A percentile compares a stretch with the other conserved stretches of the same genome.
Conservation (phyloP, 2,888 invertebrate genomes). For the Clistopyga incitator region DNA sequence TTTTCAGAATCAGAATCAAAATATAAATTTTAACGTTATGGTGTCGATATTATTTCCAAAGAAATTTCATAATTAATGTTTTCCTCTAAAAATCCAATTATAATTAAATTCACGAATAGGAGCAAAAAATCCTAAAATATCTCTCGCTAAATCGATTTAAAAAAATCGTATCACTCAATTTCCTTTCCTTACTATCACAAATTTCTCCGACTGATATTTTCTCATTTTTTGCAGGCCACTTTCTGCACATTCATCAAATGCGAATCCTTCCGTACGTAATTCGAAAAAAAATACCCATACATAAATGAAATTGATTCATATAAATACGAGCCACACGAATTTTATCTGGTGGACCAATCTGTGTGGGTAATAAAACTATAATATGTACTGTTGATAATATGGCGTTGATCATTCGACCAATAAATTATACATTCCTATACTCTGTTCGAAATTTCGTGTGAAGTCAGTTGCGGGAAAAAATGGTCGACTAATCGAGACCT, state of each 20-base stretch:
- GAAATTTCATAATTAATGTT: no score
- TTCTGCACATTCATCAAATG: no score
- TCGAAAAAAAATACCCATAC: background rate
- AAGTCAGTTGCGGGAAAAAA: constrained; percentile 11
- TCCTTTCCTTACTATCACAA: background rate
- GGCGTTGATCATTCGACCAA: background rate
- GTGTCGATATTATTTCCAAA: no score
- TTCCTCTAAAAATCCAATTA: no score
- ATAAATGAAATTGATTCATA: background rate
- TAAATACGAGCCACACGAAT: background rate
- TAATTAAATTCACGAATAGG: no score
- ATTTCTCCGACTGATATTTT: background rate
- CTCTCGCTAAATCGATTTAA: background rate
- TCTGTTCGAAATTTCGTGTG: background rate
- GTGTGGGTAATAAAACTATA: background rate
- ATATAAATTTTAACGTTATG: no score
- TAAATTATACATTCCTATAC: background rate
- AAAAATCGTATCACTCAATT: background rate
- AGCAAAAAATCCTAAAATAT: background rate
- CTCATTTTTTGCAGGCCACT: background rate
- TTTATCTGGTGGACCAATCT: background rate
- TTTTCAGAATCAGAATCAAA: no score
- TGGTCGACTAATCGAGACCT: constrained; percentile 19
- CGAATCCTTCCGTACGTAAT: background rate
- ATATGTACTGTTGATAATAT: background rate